Base-by-base conservation (phyloP, 2,113 vertebrate genomes). In the Bostrychus sinensis region DNA sequence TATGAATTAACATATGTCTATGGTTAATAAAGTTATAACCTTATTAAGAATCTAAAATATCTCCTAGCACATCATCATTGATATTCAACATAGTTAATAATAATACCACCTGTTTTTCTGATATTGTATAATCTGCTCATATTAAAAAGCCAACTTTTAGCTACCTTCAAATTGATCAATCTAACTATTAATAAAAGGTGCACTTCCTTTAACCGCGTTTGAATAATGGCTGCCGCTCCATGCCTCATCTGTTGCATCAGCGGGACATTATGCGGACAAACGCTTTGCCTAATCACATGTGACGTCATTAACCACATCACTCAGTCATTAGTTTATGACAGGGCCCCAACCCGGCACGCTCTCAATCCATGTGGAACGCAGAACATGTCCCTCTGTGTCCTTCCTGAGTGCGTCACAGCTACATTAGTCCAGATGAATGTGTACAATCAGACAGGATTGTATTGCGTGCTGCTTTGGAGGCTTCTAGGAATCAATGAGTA, bases 331-430 rank as follows among this genome's bases (percentile, higher is more conserved):
- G 2, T 19, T 42, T 13, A 25, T 39, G 3, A 62, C 19, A 48
- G 26, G 3, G 23, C 13, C 9, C 6, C 9, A 9, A 77, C 66
- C 76, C 58, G 65, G 77, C 74, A 72, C 76, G 65, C 67, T 84
- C 72, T 78, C 78, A 89, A 86, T 86, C 86, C 77, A 84, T 88
- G 54, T 69, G 84, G 84, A 89, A 88, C 82, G 77, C 77, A 82
- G 81, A 88, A 86, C 79, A 82, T 70, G 78, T 83, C 86, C 79
- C 55, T 58, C 77, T 67, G 63, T 75, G 57, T 85, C 81, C 75
- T 75, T 48, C 43, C n/a, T 46, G 71, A 68, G 83, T 81, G 78
- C 83, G 78, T 85, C 81, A 79, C 65, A 32, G 26, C 62, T 61
- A 82, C 72, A 82, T 88, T 86, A 89, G 77, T 61, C 77, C 56